Percentiles rank a stretch among this genome's conserved stretches.
These are phyloP conservation scores for Hydractinia echinata DNA, from an alignment of 30 jellyfish, hydroid and myxozoan species.

Conservation along the genomic window DNA sequence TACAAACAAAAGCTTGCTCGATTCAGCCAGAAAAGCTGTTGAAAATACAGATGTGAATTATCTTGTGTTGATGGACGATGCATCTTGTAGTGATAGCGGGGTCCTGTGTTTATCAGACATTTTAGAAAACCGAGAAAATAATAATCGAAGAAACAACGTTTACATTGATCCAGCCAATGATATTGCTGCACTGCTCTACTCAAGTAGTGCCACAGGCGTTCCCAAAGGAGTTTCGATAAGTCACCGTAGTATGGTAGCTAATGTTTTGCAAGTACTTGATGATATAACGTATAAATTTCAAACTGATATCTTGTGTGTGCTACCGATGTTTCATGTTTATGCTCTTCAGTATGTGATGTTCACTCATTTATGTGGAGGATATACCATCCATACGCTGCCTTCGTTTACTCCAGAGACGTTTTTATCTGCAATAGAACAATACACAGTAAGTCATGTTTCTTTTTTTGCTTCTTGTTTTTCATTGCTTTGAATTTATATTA, in stretches of 20 bases:
- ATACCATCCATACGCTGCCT: constrained; percentile 51
- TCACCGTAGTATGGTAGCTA: constrained; percentile 54
- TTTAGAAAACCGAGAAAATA: constrained; percentile 32
- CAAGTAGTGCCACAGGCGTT: constrained; percentile 89
- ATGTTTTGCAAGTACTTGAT: constrained; percentile 44
- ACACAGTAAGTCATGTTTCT: constrained; percentile 38
- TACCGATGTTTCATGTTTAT: constrained; percentile 75
- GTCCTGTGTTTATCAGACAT: constrained; percentile 48
- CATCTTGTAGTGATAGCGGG: constrained; percentile 34
- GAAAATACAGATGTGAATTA: constrained; percentile 43
- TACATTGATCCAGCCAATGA: constrained; percentile 27
- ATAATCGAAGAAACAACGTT: constrained; percentile 14
- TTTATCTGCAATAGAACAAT: constrained; percentile 45
- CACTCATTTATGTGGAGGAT: constrained; percentile 39
- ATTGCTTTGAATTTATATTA: too few species aligned
- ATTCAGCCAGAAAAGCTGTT: constrained; percentile 48
- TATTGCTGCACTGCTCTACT: constrained; percentile 60
- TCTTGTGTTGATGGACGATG: constrained; percentile 38
- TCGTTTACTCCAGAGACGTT: constrained; percentile 66
- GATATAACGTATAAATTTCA: not conserved
- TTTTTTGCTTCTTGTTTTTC: not conserved
- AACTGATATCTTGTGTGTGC: constrained; percentile 30
- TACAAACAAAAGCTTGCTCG: constrained; percentile 38
- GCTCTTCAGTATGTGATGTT: constrained; percentile 44
- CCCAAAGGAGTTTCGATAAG: constrained; percentile 88